Base-by-base conservation (phyloP, 2,888 invertebrate genomes). In the Athripsodes cinereus region DNA sequence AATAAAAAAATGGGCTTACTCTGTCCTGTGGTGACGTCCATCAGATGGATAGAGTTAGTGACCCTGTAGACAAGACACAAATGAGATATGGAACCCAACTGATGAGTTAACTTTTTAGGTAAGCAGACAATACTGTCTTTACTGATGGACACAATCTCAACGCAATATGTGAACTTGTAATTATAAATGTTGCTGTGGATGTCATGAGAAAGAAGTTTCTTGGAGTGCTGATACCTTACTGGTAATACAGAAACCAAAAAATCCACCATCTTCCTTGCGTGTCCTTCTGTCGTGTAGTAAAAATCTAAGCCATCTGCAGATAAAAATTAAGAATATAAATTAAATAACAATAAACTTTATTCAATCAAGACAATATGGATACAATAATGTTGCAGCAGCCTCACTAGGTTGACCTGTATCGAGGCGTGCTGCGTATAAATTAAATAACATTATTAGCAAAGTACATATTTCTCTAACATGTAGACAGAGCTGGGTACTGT, bases 141-240 rank as follows among this genome's bases (percentile, higher is more conserved):
- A 18, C 97, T 97, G 55, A 99, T 73, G 0, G 99, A 98, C 1
- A 94, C 95, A 67, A 99, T 92, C 73, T 99, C 97, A 64, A 99
- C 87, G 62, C 92, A 90, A 74, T 83, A 92, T 5, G 96, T 92
- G 70, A 90, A 92, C 74, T 99, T 99, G 75, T 96, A 98, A 73
- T 97, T 97, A 74, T 91, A 97, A 13, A 87, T 83, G 70, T 99
- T 99, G 72, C 92, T 97, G 74, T 95, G 96, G 57, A 94, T 90
- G 73, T 99, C 99, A 69, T 98, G 98, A 0, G 98, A 96, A 67
- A 98, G 90, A 44, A 98, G 79, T 68, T 96, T 95, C 73, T 98
- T 96, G 0, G 97, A 95, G 68, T 91, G 89, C 65, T 89, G 87
- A 68, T 87, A 86, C 69, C 90, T 88, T 67, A 91, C 88, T 0